Base-by-base conservation (phyloP, 2,113 vertebrate species). In the Syngnathus typhle region DNA sequence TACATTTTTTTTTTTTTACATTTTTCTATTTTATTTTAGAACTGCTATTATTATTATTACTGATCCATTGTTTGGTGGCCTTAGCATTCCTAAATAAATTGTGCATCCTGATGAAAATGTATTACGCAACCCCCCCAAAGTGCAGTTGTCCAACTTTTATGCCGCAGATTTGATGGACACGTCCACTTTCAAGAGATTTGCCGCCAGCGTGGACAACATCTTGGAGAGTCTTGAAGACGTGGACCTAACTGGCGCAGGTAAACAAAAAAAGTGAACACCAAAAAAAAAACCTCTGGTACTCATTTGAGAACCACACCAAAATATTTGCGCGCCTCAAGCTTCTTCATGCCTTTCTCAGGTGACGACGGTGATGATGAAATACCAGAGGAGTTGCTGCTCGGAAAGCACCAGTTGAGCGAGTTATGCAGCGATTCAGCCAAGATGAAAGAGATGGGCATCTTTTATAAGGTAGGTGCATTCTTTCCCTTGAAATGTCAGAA, bases 361-460 rank as follows among this genome's bases (percentile, higher is more conserved):
- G 95, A 62, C 7, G 36, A 39, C 3, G 47, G 9, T 21, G 64
- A 98, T 74, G 96, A 98, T 74, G 96, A 98, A 87, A 95, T 98
- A 83, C 97, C 96, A 70, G 91, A 96, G 75, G 97, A 98, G 78
- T 79, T 98, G 44, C 83, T 99, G 6, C 90, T 99, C 47, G 96
- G 96, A 76, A 98, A 98, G 71, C 94, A 98, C 85, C 96, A 98
- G 75, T 83, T 99, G 78, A 93, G 78, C 43, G 96, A 99, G 82
- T 76, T 99, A 36, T 91, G 94, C 75, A 96, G 93, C 64, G 94
- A 98, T 91, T 98, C 97, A 56, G 93, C 94, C 64, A 98, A 98
- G 90, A 94, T 99, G 81, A 99, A 98, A 90, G 93, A 93, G 65
- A 99, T 99, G 97, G 93, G 94, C 71, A 92, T 98, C 89, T 95